Evolutionary conservation across 2,888 invertebrate genomes (phyloP), one percentile per base, ranked within the genome.

Genomic region (Spialia ferax): DNA sequence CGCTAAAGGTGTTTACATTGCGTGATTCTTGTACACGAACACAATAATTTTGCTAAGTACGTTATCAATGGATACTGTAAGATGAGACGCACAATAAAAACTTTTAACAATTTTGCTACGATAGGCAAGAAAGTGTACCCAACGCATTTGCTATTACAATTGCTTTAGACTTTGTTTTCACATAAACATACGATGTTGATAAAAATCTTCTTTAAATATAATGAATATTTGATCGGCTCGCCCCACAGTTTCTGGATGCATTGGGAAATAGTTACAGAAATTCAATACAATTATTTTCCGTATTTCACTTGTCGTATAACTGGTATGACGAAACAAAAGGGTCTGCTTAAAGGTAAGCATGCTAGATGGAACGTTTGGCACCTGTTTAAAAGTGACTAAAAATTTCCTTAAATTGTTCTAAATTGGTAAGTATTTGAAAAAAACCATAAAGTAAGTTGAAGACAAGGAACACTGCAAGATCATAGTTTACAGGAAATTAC

Each of bases 181-280:
- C 60, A 66, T 66, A 66, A 66, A 66, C 66, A 45, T 66, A 52
- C 59, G 66, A 54, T 66, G 54, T 54, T 29, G 66, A 66, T 66
- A 66, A 66, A 66, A 66, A 66, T 66, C 66, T 60, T 52, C 29
- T 61, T 65, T 54, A 52, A 66, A 66, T 54, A 60, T 60, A 66
- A 66, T 66, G 66, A 66, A 66, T 66, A 66, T 66, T 66, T 54
- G 52, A 66, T 66, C 60, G 52, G 59, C 38, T 59, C 38, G 57
- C 15, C n/a, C 50, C 50, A 26, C 35, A 20, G 20, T 56, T 38
- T n/a, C 23, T 59, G 26, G 54, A 38, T 23, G n/a, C 22, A 35
- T 52, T 65, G 42, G 45, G 56, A 56, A 63, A 42, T 23, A 20
- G 1, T 38, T 48, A 26, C 45, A 15, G 8, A 20, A 35, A 10